A percentile compares a stretch with the other conserved stretches of the same genome.
Evolutionary conservation across 2,888 invertebrate genomes (phyloP).

Genomic region (Altica lythri): DNA sequence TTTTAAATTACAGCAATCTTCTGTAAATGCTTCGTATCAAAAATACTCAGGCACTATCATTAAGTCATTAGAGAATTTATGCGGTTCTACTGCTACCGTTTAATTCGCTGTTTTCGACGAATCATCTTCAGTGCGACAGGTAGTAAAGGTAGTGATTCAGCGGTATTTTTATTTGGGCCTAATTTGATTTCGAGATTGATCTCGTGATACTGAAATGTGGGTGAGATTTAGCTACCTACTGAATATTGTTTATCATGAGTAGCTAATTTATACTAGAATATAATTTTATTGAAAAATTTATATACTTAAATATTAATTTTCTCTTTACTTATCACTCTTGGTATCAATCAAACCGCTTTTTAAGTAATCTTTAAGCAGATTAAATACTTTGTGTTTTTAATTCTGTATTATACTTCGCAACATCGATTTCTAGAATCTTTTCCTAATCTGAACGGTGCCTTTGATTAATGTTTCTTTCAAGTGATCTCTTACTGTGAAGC

Average conservation of each 20-base stretch:
- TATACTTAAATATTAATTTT: too few relatives aligned
- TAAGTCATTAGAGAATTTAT: constrained; percentile 48
- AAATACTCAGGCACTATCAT: constrained; percentile 41
- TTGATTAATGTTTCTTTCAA: constrained; percentile 7
- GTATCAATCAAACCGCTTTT: too few relatives aligned
- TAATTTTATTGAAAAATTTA: too few relatives aligned
- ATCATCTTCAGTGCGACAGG: constrained; percentile 31
- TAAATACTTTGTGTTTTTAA: too few relatives aligned
- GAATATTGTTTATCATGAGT: too few relatives aligned
- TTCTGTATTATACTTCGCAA: too few relatives aligned
- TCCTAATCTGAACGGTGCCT: too few relatives aligned
- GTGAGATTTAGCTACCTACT: background rate
- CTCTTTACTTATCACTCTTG: too few relatives aligned
- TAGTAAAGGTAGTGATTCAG: constrained; percentile 32
- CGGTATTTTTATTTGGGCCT: constrained; percentile 26
- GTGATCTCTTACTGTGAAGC: constrained; percentile 14
- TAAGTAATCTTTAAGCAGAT: background rate
- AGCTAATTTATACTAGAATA: too few relatives aligned
- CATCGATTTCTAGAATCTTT: too few relatives aligned
- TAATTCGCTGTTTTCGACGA: constrained; percentile 40
- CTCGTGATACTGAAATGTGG: constrained; percentile 3
- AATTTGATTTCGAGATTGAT: constrained; percentile 18
- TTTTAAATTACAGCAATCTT: constrained; percentile 42
- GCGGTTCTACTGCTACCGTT: constrained; percentile 47
- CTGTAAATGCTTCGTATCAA: constrained; percentile 44